Evolutionary conservation across 2,797 vertebrate species (phyloP).

Genomic region (Lutjanus campechanus): DNA sequence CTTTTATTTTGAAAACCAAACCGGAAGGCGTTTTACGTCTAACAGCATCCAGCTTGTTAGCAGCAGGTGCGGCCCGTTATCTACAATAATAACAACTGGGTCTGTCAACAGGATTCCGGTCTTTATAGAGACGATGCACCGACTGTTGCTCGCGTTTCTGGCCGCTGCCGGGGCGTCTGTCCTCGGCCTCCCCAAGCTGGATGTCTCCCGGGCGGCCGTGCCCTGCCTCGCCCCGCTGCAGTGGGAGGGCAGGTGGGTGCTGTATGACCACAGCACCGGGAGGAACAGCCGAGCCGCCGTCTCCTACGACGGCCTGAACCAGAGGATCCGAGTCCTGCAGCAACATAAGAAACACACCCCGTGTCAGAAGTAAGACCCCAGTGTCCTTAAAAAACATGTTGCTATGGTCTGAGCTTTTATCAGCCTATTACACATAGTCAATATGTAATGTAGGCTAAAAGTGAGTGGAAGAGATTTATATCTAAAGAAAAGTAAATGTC

Average conservation of each 20-base stretch:
- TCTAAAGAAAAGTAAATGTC: not conserved
- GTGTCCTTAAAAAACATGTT: not conserved
- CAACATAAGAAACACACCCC: conserved; percentile 93
- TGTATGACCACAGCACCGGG: conserved; percentile 89
- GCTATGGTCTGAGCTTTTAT: no score
- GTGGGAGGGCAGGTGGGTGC: conserved; percentile 93
- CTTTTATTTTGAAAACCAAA: conserved; percentile 57
- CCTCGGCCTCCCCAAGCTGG: conserved; percentile 18
- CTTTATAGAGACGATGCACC: conserved; percentile 12
- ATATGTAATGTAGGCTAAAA: no score
- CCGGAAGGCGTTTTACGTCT: not conserved
- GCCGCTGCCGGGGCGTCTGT: conserved; percentile 41
- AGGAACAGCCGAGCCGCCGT: conserved; percentile 89
- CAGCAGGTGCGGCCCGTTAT: not conserved
- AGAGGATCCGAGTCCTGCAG: conserved; percentile 90
- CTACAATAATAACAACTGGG: not conserved
- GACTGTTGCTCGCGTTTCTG: conserved; percentile 30
- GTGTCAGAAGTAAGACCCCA: conserved; percentile 89
- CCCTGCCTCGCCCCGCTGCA: conserved; percentile 92
- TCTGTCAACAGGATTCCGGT: not conserved
- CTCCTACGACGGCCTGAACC: conserved; percentile 90
- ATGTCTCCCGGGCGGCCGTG: not conserved
- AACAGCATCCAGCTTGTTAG: not conserved
- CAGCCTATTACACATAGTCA: not conserved
- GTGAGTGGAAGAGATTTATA: not conserved